phyloP scores from a whole-genome alignment of 2,888 invertebrate species.

The Autographa gamma region DNA sequence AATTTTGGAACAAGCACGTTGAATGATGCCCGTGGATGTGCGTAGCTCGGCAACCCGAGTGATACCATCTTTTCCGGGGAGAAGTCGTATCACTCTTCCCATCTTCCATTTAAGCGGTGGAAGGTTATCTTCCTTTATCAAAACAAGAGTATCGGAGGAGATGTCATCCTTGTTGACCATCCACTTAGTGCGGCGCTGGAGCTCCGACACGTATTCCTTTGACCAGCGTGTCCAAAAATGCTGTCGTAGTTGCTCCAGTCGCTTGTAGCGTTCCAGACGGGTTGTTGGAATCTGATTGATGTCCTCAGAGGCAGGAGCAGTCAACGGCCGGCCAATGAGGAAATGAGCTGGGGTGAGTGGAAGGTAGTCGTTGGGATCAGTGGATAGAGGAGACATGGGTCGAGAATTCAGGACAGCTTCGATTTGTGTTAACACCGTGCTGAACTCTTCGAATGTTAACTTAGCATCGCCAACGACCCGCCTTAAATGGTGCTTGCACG shows the following conservation, averaged over 20 bases:
- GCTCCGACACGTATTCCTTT: constrained; percentile 12
- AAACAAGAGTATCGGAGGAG: neutral
- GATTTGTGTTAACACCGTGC: constrained; percentile 26
- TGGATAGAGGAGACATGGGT: constrained; percentile 17
- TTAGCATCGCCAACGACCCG: constrained; percentile 17
- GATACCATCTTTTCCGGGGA: constrained; percentile 14
- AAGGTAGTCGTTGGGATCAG: constrained; percentile 10
- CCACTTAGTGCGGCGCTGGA: constrained; percentile 1
- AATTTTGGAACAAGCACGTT: constrained; percentile 25
- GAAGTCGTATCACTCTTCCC: constrained; percentile 8
- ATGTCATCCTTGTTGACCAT: neutral
- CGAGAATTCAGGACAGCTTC: constrained; percentile 21
- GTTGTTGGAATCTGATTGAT: neutral
- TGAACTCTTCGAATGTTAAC: constrained; percentile 16
- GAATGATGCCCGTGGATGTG: constrained; percentile 18
- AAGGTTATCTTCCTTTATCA: constrained; percentile 9
- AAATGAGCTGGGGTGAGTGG: constrained; percentile 14
- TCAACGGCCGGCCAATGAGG: constrained; percentile 17
- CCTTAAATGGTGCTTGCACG: constrained; percentile 12
- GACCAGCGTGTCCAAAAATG: constrained; percentile 16
- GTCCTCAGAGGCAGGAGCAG: constrained; percentile 12
- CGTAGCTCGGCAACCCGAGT: constrained; percentile 3
- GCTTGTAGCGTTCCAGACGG: constrained; percentile 10
- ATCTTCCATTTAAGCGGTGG: constrained; percentile 9
- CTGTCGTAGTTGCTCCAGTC: constrained; percentile 15